phyloP scores from a whole-genome alignment of 2,113 vertebrate genomes.

The Pollachius pollachius region DNA sequence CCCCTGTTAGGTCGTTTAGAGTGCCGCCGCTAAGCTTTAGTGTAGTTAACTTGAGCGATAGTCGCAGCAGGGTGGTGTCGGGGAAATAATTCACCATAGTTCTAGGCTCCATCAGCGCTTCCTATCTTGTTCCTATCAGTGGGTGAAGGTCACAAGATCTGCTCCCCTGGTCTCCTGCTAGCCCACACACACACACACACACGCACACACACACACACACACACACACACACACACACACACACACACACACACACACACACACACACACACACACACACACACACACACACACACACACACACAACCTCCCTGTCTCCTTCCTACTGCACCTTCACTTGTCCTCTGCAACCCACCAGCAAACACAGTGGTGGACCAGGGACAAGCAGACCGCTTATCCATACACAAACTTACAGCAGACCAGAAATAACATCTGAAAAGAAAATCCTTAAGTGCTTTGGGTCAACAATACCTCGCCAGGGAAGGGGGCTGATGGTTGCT shows the following conservation, averaged over 20 bases:
- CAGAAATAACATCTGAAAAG: too few relatives aligned
- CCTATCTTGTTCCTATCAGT: constrained; percentile 41
- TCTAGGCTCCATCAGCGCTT: constrained; percentile 32
- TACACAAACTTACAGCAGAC: too few relatives aligned
- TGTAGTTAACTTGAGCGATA: not conserved
- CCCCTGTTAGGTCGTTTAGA: not conserved
- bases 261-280: too few relatives aligned
- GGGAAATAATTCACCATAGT: constrained; percentile 39
- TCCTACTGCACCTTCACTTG: constrained; percentile 15
- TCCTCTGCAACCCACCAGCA: constrained; percentile 6
- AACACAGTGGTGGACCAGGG: not conserved
- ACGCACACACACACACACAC: constrained; percentile 14
- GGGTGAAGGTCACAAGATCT: constrained; percentile 60
- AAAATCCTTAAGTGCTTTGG: too few relatives aligned
- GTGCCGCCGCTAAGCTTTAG: not conserved
- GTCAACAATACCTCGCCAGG: too few relatives aligned
- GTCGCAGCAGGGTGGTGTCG: constrained; percentile 26
- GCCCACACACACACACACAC: not conserved
- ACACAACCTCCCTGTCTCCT: too few relatives aligned
- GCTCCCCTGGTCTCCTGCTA: constrained; percentile 40
- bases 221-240: too few relatives aligned
- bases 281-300: too few relatives aligned
- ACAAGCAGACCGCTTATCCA: too few relatives aligned
- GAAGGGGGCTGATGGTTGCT: too few relatives aligned
- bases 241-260: too few relatives aligned